Evolutionary conservation across 92 coral and sea anemone genomes (phyloP).

Genomic region (Palythoa heliodiscus): DNA sequence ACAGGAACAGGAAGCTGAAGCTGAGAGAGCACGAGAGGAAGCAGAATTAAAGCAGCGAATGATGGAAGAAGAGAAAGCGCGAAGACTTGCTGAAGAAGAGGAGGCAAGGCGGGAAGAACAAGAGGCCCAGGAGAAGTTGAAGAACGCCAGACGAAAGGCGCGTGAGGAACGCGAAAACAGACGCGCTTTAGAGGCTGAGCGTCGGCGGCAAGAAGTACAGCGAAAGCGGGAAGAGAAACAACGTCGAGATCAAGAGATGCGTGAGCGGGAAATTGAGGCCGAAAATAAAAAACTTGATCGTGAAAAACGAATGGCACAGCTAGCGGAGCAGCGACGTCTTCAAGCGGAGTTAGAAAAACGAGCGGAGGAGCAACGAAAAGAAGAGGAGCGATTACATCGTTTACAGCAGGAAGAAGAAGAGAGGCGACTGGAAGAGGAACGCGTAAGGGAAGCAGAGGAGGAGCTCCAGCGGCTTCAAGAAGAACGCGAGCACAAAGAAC

Average conservation of each 20-base stretch:
- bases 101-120: conserved; percentile 78
- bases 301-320: conserved; percentile 80
- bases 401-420: conserved; percentile 84
- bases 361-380: conserved; percentile 80
- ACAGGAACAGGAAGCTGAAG: conserved; percentile 84
- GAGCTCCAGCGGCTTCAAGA: conserved; percentile 82
- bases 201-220: conserved; percentile 90
- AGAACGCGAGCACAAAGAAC: conserved; percentile 89
- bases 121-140: conserved; percentile 70
- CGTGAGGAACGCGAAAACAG: conserved; percentile 92
- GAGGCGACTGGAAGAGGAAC: conserved; percentile 81
- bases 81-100: conserved; percentile 82
- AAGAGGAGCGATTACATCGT: conserved; percentile 82
- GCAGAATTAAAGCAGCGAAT: conserved; percentile 80
- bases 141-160: conserved; percentile 82
- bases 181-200: conserved; percentile 92
- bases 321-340: conserved; percentile 76
- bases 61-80: conserved; percentile 77
- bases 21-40: conserved; percentile 67
- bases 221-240: conserved; percentile 92
- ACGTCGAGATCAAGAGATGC: conserved; percentile 87
- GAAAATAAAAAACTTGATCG: conserved; percentile 80
- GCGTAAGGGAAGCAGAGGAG: conserved; percentile 93
- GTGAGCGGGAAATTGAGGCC: conserved; percentile 84
- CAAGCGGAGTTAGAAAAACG: conserved; percentile 80